phyloP scores from a whole-genome alignment of 2,888 invertebrate species.

The Cepaea hortensis region DNA sequence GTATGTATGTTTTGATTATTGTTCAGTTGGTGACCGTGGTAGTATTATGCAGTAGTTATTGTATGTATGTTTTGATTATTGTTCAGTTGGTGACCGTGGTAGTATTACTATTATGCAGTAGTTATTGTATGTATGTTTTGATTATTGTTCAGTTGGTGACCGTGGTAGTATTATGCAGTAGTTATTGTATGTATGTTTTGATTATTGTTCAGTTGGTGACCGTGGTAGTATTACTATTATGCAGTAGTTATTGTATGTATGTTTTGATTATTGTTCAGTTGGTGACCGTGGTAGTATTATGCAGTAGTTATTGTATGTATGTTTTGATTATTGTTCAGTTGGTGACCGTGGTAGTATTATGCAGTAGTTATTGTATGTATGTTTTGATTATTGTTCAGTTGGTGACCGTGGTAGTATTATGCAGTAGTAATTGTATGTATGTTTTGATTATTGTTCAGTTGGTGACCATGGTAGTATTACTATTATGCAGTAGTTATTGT shows the following conservation, averaged over 20 bases:
- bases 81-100: slow-evolving; percentile 78
- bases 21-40: slow-evolving; percentile 78
- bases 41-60: neutral
- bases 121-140: neutral
- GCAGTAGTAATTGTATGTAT: neutral
- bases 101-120: neutral
- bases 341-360: slow-evolving; percentile 76
- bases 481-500: neutral
- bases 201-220: slow-evolving; percentile 76
- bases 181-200: neutral
- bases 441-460: slow-evolving; percentile 69
- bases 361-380: neutral
- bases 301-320: neutral
- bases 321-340: slow-evolving; percentile 69
- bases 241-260: neutral
- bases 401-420: slow-evolving; percentile 76
- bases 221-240: slow-evolving; percentile 72
- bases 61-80: neutral
- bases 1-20: neutral
- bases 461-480: slow-evolving; percentile 78
- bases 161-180: slow-evolving; percentile 67
- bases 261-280: slow-evolving; percentile 69
- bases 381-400: slow-evolving; percentile 69
- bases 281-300: slow-evolving; percentile 76
- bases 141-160: slow-evolving; percentile 76